phyloP scores from a whole-genome alignment of 2,113 vertebrate genomes.

The Pelecanus crispus region DNA sequence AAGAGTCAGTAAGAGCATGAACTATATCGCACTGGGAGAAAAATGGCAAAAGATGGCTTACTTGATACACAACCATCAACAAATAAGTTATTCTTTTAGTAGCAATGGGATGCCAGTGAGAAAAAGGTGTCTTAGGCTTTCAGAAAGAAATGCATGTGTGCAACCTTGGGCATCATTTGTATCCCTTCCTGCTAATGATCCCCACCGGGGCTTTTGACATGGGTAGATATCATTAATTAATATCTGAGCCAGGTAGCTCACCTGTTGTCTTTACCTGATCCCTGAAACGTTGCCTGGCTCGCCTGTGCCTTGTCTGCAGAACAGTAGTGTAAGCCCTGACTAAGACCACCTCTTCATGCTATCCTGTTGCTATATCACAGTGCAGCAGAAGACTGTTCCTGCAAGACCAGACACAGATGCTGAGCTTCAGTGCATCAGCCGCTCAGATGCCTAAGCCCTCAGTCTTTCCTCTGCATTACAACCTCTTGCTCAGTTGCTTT shows the following conservation, averaged over 20 bases:
- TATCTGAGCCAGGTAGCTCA: not conserved
- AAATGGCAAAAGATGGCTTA: not conserved
- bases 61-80: not conserved
- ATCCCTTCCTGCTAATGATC: not conserved
- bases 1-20: not conserved
- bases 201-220: rapidly evolving
- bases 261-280: not conserved
- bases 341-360: rapidly evolving
- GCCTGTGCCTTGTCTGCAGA: not conserved
- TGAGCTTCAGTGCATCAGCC: not conserved
- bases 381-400: not conserved
- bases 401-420: not conserved
- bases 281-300: not conserved
- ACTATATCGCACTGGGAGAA: not conserved
- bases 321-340: not conserved
- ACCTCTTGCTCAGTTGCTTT: not conserved
- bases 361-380: not conserved
- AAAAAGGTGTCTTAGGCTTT: not conserved
- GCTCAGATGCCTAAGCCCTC: not conserved
- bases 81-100: not conserved
- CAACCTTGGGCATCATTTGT: not conserved
- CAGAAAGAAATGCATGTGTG: not conserved
- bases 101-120: not conserved
- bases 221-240: not conserved
- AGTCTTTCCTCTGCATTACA: not conserved